Conservation (phyloP, 2,113 vertebrate genomes). For the Arenaria interpres region DNA sequence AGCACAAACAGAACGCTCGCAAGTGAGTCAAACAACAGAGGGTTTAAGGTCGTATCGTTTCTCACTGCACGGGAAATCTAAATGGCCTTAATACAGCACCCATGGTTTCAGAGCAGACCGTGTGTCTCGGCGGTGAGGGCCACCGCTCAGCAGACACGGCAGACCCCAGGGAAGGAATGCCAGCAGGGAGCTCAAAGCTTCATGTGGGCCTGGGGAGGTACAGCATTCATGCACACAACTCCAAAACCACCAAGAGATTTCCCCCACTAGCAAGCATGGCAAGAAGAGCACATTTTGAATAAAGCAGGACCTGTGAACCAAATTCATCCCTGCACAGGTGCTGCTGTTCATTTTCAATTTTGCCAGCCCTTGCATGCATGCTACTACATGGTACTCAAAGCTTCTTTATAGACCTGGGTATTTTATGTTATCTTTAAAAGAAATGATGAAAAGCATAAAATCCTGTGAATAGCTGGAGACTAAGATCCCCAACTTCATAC, state of each 20-base stretch:
- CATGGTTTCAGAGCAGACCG: background rate
- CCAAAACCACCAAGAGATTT: background rate
- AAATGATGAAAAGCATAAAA: background rate
- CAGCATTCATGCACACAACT: background rate
- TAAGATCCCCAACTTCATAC: background rate
- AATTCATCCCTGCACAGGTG: background rate
- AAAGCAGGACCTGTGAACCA: background rate
- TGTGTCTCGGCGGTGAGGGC: background rate
- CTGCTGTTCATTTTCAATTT: background rate
- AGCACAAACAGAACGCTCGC: background rate
- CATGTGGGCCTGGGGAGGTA: background rate
- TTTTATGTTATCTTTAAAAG: background rate
- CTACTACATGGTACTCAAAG: background rate
- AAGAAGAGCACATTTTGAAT: background rate
- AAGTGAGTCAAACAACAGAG: background rate
- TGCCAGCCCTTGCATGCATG: background rate
- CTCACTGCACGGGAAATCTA: background rate
- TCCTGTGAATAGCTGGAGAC: background rate
- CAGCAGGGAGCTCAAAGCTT: background rate
- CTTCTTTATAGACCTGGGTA: background rate
- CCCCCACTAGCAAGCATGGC: fast-evolving
- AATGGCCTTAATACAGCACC: background rate
- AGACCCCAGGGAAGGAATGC: background rate
- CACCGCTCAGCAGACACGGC: fast-evolving
- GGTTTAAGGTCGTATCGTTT: background rate